Percentiles rank a stretch among this genome's conserved stretches.
Evolutionary conservation across 2,113 vertebrate species (phyloP).

Genomic region (Ondatra zibethicus): DNA sequence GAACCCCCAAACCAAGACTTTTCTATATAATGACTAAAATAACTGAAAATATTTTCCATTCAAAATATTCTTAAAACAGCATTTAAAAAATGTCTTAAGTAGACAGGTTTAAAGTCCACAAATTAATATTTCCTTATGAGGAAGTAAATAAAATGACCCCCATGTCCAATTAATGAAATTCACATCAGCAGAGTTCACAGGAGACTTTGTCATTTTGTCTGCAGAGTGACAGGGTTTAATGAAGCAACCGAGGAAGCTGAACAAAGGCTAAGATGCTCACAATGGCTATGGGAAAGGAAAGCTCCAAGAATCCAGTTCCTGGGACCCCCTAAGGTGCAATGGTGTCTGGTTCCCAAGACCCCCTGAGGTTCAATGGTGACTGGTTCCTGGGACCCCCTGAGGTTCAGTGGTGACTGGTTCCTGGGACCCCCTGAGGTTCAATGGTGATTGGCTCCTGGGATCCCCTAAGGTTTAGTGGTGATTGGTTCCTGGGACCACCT

Average conservation of each 20-base stretch:
- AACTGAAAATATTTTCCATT: conserved; percentile 42
- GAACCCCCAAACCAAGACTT: neutral
- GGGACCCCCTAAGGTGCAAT: conserved; percentile 68
- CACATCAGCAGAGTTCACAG: neutral
- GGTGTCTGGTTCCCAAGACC: neutral
- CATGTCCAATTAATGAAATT: conserved; percentile 27
- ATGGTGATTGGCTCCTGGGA: no score
- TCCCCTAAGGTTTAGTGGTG: no score
- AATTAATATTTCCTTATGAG: neutral
- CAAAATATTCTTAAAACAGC: neutral
- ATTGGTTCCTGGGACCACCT: no score
- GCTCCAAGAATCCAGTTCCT: conserved; percentile 76
- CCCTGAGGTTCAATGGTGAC: no score
- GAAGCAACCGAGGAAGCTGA: neutral
- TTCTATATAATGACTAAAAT: neutral
- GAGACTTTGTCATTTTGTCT: conserved; percentile 7
- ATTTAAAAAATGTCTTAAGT: conserved; percentile 11
- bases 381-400: no score
- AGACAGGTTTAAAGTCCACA: neutral
- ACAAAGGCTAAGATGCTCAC: conserved; percentile 60
- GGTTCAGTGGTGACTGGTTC: no score
- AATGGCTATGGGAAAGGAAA: conserved; percentile 64
- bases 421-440: no score
- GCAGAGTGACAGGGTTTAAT: neutral
- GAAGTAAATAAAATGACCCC: neutral